Percentiles rank a stretch among this genome's conserved stretches.
These are phyloP conservation scores for Rhagonycha fulva DNA, from an alignment of 2,888 invertebrate genomes.

Conservation along the genomic window DNA sequence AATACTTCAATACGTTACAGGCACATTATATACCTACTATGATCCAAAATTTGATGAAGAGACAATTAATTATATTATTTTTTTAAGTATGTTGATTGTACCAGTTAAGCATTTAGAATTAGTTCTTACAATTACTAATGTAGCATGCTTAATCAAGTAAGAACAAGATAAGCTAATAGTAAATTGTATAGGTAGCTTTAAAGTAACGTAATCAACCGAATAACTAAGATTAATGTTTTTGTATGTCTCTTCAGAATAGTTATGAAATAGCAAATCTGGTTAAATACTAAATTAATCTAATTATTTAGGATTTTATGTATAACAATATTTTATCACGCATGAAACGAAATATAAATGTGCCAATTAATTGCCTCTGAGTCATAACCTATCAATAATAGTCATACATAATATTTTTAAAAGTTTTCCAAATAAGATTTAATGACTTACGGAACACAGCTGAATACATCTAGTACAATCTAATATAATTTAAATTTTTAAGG, in stretches of 20 bases:
- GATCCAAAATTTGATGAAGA: background rate
- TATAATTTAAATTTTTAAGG: too few species aligned
- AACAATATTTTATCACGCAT: background rate
- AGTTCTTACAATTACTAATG: background rate
- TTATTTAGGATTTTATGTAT: background rate
- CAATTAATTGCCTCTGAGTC: background rate
- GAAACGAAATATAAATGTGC: background rate
- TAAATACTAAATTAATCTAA: background rate
- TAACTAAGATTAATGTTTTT: constrained; percentile 17
- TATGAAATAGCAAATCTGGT: background rate
- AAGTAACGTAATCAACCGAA: constrained; percentile 14
- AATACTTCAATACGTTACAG: background rate
- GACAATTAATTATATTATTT: background rate
- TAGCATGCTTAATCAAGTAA: constrained; percentile 6
- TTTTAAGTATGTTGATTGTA: background rate
- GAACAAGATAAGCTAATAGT: constrained; percentile 14
- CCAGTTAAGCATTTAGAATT: background rate
- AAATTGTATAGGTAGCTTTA: constrained; percentile 2
- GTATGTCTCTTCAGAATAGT: background rate
- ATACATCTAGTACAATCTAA: too few species aligned
- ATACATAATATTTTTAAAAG: too few species aligned
- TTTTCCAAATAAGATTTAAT: too few species aligned
- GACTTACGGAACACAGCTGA: too few species aligned
- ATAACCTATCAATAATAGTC: too few species aligned
- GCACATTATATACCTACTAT: background rate